Evolutionary conservation across 2,888 invertebrate genomes (phyloP), one percentile per base, ranked within the genome.

Genomic region (Zhuqinia jingwanae): DNA sequence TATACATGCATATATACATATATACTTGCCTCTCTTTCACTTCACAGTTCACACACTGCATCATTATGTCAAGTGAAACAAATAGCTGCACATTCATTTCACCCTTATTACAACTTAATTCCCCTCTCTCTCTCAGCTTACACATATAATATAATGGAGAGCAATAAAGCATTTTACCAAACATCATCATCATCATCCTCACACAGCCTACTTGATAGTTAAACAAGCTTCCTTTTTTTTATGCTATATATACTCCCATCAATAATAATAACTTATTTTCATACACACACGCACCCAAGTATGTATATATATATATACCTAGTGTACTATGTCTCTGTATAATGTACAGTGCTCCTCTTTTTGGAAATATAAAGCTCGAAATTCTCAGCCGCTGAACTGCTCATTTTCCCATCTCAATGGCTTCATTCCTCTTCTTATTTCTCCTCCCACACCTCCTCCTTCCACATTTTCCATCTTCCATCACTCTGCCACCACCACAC

Each of bases 11-110:
- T n/a, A n/a, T n/a, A n/a, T n/a, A n/a, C n/a, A 25, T 27, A 22
- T 5, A 36, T 20, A 22, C 45, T 68, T 20, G 20, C 1, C 1
- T 27, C 30, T n/a, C 65, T 65, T 10, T 17, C 27, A 65, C 36
- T 27, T 10, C 36, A 65, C 36, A n/a, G 13, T 60, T 60, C 60
- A 60, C 60, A 60, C 78, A 78, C 45, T 68, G 79, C 65, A 65
- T 79, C 79, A 79, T 79, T 79, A 79, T 79, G 79, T 82, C 77
- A 84, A 84, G 77, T 27, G 30, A 84, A 84, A 84, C 77, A 84
- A 84, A 84, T 77, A 76, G 77, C 56, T 27, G 30, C 68, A 65
- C 84, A 84, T 84, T 53, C 73, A 77, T 84, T 84, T 68, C 45
- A 79, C 79, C 53, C 79, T 53, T 77, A 84, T 84, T 84, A 77